Evolutionary conservation across 2,888 invertebrate genomes (phyloP), one percentile per base, ranked within the genome.

Genomic region (Gerris lacustris): DNA sequence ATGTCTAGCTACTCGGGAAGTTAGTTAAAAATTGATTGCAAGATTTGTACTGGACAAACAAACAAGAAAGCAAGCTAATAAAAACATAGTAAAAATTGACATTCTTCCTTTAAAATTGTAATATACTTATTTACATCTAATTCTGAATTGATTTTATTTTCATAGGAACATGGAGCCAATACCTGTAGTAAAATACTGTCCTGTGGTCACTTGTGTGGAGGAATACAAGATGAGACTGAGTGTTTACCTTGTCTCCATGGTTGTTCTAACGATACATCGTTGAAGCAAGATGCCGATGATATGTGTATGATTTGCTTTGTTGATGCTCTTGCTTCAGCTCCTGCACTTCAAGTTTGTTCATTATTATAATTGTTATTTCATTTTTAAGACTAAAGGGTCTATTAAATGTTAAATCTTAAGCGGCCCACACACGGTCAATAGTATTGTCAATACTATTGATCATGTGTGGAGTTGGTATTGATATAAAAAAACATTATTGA

Each of bases 261-360:
- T 5, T 96, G 96, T 79, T 72, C 76, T 5, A 71, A 70, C 6
- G 83, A 84, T 70, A 71, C 74, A 2, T 72, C 75, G 6, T 83
- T 97, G 69, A 89, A 93, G 17, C 98, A 98, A 81, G 98, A 98
- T 80, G 94, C 94, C 0, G 98, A 98, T 78, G 98, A 98, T 80
- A 96, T 98, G 94, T 98, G 98, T 82, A 97, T 98, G 94, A 94
- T 98, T 77, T 98, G 98, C 81, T 98, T 98, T 82, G 95, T 96
- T 0, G 98, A 98, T 80, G 95, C 97, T 0, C 82, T 98, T 64
- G 92, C 95, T 45, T 95, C 93, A 75, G 96, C 97, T 0, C 98
- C 98, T 9, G 92, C 96, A 5, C 87, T 97, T 78, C 92, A 92
- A 84, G 89, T 90, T 79, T 77, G 76, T 71, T 70, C 31, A 31